Evolutionary conservation across 2,113 vertebrate genomes (phyloP).

Genomic region (Fulmarus glacialis): DNA sequence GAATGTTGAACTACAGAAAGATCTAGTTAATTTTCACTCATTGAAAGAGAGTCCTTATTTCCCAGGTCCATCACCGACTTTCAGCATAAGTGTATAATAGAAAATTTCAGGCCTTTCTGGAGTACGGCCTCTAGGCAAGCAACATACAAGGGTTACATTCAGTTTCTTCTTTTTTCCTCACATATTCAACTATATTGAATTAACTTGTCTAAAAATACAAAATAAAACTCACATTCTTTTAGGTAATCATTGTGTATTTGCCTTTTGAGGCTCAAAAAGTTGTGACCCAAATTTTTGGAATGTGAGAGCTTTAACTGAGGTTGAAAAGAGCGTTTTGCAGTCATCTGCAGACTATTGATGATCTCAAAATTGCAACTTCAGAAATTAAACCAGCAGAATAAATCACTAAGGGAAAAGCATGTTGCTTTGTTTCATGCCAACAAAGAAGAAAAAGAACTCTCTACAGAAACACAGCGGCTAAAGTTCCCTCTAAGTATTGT

Average conservation of each 20-base stretch:
- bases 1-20: neutral
- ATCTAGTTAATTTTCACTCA: neutral
- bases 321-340: neutral
- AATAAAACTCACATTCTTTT: neutral
- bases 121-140: neutral
- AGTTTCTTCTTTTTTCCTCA: neutral
- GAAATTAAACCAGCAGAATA: neutral
- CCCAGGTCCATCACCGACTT: neutral
- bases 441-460: neutral
- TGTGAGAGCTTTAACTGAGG: neutral
- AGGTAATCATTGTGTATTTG: neutral
- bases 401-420: neutral
- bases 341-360: neutral
- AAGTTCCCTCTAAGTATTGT: neutral
- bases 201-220: neutral
- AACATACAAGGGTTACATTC: neutral
- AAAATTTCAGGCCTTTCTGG: neutral
- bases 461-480: neutral
- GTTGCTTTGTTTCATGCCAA: neutral
- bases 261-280: neutral
- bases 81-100: neutral
- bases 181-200: neutral
- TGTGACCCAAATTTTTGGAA: neutral
- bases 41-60: neutral
- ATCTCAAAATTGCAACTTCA: neutral